phyloP scores from a whole-genome alignment of 2,888 invertebrate species.

The Drosophila flavopinicola region DNA sequence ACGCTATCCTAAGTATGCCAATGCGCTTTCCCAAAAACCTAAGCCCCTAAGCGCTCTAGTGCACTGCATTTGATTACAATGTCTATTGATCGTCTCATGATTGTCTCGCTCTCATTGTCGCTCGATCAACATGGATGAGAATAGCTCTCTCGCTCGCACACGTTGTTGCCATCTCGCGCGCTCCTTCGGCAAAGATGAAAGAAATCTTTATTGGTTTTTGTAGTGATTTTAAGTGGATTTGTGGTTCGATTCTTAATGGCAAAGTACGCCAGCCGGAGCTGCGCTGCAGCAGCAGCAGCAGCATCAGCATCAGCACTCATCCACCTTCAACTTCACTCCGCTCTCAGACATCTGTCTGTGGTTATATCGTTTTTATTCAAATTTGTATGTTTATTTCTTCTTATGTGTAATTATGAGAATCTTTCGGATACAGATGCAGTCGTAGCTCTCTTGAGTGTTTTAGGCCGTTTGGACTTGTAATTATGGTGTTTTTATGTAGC shows the following conservation, averaged over 20 bases:
- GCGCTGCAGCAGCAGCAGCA: slow-evolving; percentile 25
- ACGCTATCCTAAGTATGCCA: slow-evolving; percentile 31
- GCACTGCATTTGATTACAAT: slow-evolving; percentile 68
- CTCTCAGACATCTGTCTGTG: slow-evolving; percentile 54
- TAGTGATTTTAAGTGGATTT: slow-evolving; percentile 82
- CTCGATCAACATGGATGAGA: slow-evolving; percentile 17
- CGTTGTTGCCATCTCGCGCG: slow-evolving; percentile 37
- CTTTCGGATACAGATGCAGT: slow-evolving; percentile 45
- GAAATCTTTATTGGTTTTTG: slow-evolving; percentile 79
- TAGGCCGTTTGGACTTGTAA: slow-evolving; percentile 64
- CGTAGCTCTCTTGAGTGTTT: slow-evolving; percentile 65
- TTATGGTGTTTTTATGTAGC: slow-evolving; percentile 62
- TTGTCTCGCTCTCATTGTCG: slow-evolving; percentile 48
- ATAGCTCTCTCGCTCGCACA: slow-evolving; percentile 15
- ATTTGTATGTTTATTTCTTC: slow-evolving; percentile 78
- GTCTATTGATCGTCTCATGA: slow-evolving; percentile 70
- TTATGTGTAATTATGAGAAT: slow-evolving; percentile 77
- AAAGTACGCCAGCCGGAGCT: slow-evolving; percentile 75
- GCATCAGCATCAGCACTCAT: slow-evolving; percentile 29
- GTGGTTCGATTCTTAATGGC: slow-evolving; percentile 81
- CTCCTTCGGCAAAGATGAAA: slow-evolving; percentile 73
- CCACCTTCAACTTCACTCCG: slow-evolving; percentile 42
- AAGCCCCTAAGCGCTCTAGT: slow-evolving; percentile 35
- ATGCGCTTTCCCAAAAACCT: slow-evolving; percentile 20
- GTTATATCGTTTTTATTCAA: slow-evolving; percentile 77